Base-by-base conservation (phyloP, 2,888 invertebrate genomes). In the Epinotia bilunana region DNA sequence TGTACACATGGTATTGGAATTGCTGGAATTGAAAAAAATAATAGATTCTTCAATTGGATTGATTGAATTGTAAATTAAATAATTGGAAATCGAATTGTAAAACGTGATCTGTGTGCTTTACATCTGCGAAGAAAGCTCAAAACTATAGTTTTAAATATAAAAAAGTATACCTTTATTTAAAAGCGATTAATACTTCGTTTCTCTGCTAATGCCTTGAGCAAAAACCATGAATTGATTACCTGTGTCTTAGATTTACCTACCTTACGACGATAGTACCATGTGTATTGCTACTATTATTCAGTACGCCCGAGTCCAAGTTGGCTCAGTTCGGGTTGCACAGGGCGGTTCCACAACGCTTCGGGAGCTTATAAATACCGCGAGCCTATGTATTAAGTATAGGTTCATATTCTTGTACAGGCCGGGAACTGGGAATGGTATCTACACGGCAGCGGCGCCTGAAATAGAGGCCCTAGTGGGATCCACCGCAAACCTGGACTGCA, bases 401-500 rank as follows among this genome's bases (percentile, higher is more conserved):
- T 6, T 33, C 33, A 12, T 46, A 46, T 33, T 33, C 39, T 55
- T 67, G 55, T 39, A 39, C 0, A 92, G 92, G 81, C 84, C 87
- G 16, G 90, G 90, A 2, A 85, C 84, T 28, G 90, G 92, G 5
- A 91, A 88, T 78, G 90, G 91, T 69, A 93, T 93, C 77, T 93
- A 93, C 79, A 92, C 92, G 20, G 94, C 92, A 0, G 91, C 91
- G 0, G 90, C 91, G 0, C 90, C 93, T 0, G 94, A 93, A 77
- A 89, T 93, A 28, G 93, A 93, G 79, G 93, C 93, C 0, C 80
- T 93, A 60, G 93, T 93, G 1, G 94, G 93, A 0, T 92, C 94
- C 68, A 92, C 93, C 0, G 91, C 93, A 0, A 90, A 93, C 63
- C 84, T 93, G 73, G 94, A 94, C 86, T 93, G 94, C 85, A 94